Percentiles rank a stretch among this genome's conserved stretches.
Conservation (phyloP, 2,797 vertebrate species). For the Centroberyx gerrardi region DNA sequence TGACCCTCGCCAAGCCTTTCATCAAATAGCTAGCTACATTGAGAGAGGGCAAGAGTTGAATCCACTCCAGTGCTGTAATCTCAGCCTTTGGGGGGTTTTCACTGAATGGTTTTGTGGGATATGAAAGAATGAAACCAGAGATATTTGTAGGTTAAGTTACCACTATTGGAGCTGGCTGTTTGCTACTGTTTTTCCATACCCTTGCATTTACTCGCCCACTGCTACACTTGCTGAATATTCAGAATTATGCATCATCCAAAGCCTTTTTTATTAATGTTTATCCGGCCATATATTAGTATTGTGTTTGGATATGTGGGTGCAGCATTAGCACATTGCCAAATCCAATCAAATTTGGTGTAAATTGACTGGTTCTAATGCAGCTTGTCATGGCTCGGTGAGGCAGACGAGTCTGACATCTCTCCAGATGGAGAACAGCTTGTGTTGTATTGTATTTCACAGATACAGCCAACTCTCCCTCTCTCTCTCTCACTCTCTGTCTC, state of each 20-base stretch:
- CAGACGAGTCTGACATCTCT: slow-evolving; percentile 70
- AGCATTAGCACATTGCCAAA: slow-evolving; percentile 16
- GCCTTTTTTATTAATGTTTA: slow-evolving; percentile 4
- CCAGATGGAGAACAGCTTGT: slow-evolving; percentile 80
- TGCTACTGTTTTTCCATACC: slow-evolving; percentile 29
- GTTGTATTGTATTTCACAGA: slow-evolving; percentile 73
- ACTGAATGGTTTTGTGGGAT: slow-evolving; percentile 61
- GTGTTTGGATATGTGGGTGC: slow-evolving; percentile 4
- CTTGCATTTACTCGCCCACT: slow-evolving; percentile 9
- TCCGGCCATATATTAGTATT: not conserved
- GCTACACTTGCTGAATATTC: slow-evolving; percentile 23
- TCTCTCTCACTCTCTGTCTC: slow-evolving; percentile 29
- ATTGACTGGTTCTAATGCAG: slow-evolving; percentile 60
- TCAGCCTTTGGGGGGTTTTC: slow-evolving; percentile 58
- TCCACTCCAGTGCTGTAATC: slow-evolving; percentile 67
- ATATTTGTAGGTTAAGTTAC: slow-evolving; percentile 46
- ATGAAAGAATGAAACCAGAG: slow-evolving; percentile 62
- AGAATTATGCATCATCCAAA: not conserved
- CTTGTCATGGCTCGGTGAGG: slow-evolving; percentile 67
- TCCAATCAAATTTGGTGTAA: slow-evolving; percentile 61
- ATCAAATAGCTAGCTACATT: slow-evolving; percentile 49
- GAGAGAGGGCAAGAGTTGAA: slow-evolving; percentile 64
- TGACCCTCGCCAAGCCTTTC: slow-evolving; percentile 62
- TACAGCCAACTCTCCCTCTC: slow-evolving; percentile 56
- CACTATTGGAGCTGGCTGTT: slow-evolving; percentile 31